Percentiles rank a stretch among this genome's conserved stretches.
Conservation (phyloP, 2,797 vertebrate species). For the Eospalax fontanierii region DNA sequence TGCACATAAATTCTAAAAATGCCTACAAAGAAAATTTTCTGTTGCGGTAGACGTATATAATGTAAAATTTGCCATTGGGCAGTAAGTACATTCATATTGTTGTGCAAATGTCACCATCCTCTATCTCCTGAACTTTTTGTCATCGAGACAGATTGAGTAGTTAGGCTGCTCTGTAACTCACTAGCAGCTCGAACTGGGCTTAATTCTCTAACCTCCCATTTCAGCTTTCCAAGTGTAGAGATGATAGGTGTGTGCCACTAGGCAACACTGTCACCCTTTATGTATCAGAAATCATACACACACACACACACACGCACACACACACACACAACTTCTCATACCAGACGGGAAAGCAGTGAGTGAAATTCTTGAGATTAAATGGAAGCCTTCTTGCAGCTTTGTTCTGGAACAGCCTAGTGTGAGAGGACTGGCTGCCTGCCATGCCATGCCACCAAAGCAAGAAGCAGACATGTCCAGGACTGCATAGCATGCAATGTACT, state of each 20-base stretch:
- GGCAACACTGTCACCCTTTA: not conserved
- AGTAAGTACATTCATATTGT: too few relatives aligned
- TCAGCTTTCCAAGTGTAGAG: not conserved
- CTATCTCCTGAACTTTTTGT: too few relatives aligned
- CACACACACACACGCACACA: not conserved
- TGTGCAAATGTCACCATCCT: too few relatives aligned
- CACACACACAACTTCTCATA: not conserved
- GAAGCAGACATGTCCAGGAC: not conserved
- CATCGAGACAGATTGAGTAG: too few relatives aligned
- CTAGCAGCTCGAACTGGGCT: not conserved
- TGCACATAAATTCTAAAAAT: too few relatives aligned
- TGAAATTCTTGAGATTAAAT: not conserved
- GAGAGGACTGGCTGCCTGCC: too few relatives aligned
- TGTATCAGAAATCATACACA: not conserved
- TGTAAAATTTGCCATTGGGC: too few relatives aligned
- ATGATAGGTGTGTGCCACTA: not conserved
- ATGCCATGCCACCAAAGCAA: not conserved
- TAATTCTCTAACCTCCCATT: not conserved
- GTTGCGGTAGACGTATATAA: too few relatives aligned
- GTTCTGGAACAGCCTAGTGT: not conserved
- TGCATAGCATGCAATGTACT: too few relatives aligned
- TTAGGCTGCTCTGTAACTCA: too few relatives aligned
- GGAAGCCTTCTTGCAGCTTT: not conserved
- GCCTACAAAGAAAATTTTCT: too few relatives aligned
- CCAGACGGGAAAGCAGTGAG: not conserved